Evolutionary conservation across 2,113 vertebrate species (phyloP).

Genomic region (Struthio camelus): DNA sequence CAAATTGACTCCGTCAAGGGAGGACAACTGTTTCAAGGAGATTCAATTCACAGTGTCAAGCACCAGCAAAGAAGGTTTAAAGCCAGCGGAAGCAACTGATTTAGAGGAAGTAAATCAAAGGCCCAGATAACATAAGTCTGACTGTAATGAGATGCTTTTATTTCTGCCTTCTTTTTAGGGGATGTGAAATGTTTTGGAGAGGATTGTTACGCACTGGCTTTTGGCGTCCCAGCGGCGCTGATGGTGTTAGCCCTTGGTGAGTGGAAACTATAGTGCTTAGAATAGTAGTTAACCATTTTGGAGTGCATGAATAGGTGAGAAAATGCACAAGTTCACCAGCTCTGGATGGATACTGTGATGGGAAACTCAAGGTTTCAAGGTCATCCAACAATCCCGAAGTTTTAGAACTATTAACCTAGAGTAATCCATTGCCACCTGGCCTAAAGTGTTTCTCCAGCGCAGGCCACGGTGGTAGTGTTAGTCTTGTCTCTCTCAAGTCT

Average conservation of each 20-base stretch:
- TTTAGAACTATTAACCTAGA: neutral
- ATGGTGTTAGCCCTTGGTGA: slow-evolving; percentile 93
- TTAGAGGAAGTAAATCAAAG: slow-evolving; percentile 28
- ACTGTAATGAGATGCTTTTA: slow-evolving; percentile 1
- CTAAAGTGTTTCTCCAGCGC: neutral
- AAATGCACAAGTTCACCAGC: neutral
- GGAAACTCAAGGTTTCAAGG: neutral
- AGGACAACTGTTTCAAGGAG: slow-evolving; percentile 48
- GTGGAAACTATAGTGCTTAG: slow-evolving; percentile 14
- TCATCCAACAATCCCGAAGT: neutral
- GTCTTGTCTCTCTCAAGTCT: neutral
- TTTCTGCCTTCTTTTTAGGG: slow-evolving; percentile 74
- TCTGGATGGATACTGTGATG: neutral
- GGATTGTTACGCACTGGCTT: slow-evolving; percentile 95
- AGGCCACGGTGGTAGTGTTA: neutral
- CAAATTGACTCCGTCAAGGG: slow-evolving; percentile 41
- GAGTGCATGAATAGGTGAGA: neutral
- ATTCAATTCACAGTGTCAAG: slow-evolving; percentile 49
- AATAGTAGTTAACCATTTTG: neutral
- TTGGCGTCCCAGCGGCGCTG: slow-evolving; percentile 90
- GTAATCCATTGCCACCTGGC: neutral
- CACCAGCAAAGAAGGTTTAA: slow-evolving; percentile 24
- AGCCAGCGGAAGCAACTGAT: slow-evolving; percentile 5
- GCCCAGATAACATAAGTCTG: neutral
- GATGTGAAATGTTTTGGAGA: slow-evolving; percentile 92